Evolutionary conservation across 1,140 invertebrate genomes (phyloP).

Genomic region (Drosophila burlai): DNA sequence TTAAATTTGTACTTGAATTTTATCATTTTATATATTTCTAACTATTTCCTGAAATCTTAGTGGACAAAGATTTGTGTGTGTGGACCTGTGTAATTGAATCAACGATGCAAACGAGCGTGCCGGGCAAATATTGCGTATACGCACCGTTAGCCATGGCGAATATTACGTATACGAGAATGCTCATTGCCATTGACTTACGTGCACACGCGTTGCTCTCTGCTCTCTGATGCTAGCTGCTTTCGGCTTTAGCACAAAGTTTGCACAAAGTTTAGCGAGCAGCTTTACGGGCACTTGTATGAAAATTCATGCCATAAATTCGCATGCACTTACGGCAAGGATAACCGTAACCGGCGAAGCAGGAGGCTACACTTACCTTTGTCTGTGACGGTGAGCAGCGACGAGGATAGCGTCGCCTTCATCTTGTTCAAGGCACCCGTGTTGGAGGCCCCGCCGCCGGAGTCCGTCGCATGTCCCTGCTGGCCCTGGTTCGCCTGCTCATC

Average conservation of each 20-base stretch:
- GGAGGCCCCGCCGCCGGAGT: conserved; percentile 82
- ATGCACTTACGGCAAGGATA: conserved; percentile 57
- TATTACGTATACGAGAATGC: conserved; percentile 63
- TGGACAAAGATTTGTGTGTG: background rate
- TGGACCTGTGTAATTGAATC: conserved; percentile 57
- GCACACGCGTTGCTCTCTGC: conserved; percentile 20
- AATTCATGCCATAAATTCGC: conserved; percentile 78
- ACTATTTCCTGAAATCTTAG: background rate
- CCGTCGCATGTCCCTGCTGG: conserved; percentile 86
- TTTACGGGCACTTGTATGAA: conserved; percentile 71
- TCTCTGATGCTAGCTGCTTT: conserved; percentile 9
- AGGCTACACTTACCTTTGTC: conserved; percentile 89
- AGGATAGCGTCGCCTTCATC: conserved; percentile 91
- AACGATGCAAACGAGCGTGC: conserved; percentile 49
- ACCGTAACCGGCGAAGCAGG: background rate
- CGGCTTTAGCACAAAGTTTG: conserved; percentile 55
- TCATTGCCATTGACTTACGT: conserved; percentile 62
- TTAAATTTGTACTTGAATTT: background rate
- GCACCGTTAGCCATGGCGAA: conserved; percentile 54
- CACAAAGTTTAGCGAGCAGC: conserved; percentile 62
- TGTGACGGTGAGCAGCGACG: conserved; percentile 91
- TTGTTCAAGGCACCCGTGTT: conserved; percentile 90
- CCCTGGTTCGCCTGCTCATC: conserved; percentile 87
- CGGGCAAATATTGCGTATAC: conserved; percentile 63
- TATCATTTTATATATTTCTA: background rate